Base-by-base conservation (phyloP, 2,113 vertebrate genomes). In the Saccopteryx bilineata region DNA sequence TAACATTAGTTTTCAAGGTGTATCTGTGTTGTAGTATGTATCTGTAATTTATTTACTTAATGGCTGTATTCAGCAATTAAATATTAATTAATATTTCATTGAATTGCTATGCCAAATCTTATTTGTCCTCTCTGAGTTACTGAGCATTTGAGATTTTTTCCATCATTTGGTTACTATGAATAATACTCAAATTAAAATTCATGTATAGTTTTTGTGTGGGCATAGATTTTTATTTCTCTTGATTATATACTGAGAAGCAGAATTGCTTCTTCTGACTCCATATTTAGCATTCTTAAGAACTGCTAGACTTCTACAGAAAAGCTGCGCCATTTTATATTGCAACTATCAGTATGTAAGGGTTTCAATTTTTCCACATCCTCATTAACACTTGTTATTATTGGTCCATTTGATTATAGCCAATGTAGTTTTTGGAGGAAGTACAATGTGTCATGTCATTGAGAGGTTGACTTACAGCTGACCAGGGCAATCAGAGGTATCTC, bases 11-110 rank as follows among this genome's bases (percentile, higher is more conserved):
- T 84, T 68, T 68, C 21, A 71, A 85, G 61, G 9, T 6, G 82
- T 5, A 14, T 33, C 60, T 23, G 1, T 23, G 4, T 24, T 65
- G 0, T 13, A 12, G 6, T 11, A 1, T 23, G 10, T 13, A 1
- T 48, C 3, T 12, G 7, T 21, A 31, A 1, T 48, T 60, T 5
- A 52, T 61, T 48, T 75, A 7, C 78, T 82, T 71, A 9, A 23
- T 33, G 58, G 31, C 19, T 28, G 33, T 76, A 1, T 39, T 39
- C 39, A 39, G n/a, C n/a, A 39, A 39, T 39, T 39, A 39, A 39
- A 39, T 39, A 39, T 39, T 39, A 39, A 39, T 39, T 46, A 82
- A 19, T 46, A 61, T 50, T 54, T 54, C 2, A 19, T 52, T 18
- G 1, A 18, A 54, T 18, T 48, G 1, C 48, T 31, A 11, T 28